phyloP scores from a whole-genome alignment of 2,888 invertebrate genomes.

The Rhingia campestris region DNA sequence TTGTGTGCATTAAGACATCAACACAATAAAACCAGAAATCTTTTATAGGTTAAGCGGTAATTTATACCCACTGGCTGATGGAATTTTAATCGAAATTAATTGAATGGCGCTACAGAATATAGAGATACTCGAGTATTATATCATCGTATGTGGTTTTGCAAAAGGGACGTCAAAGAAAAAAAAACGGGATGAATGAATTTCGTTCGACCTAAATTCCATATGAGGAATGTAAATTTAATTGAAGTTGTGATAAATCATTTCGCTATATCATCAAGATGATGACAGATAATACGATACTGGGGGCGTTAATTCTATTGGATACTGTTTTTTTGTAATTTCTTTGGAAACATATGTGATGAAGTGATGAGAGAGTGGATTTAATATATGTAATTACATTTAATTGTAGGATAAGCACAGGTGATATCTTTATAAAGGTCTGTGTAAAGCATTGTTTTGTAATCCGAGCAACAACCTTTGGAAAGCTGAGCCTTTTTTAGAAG shows the following conservation, averaged over 20 bases:
- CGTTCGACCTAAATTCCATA: constrained; percentile 42
- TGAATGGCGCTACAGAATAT: constrained; percentile 45
- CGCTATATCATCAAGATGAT: neutral
- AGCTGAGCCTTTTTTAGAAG: too few species aligned
- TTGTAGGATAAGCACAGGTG: too few species aligned
- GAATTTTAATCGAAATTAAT: constrained; percentile 66
- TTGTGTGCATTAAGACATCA: neutral
- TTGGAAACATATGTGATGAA: too few species aligned
- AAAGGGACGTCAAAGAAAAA: constrained; percentile 24
- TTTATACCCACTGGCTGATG: constrained; percentile 35
- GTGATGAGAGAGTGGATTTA: too few species aligned
- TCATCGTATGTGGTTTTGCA: constrained; percentile 18
- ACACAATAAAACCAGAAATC: neutral
- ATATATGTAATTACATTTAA: too few species aligned
- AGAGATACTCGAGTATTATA: constrained; percentile 5
- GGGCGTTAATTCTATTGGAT: too few species aligned
- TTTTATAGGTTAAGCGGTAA: constrained; percentile 39
- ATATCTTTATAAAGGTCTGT: too few species aligned
- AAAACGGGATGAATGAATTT: constrained; percentile 15
- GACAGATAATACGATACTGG: neutral
- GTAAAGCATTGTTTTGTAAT: too few species aligned
- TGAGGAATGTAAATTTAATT: constrained; percentile 57
- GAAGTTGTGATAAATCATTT: constrained; percentile 53
- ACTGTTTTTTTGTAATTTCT: too few species aligned
- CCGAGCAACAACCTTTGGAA: too few species aligned